Evolutionary conservation across 2,888 invertebrate species (phyloP).

Genomic region (Drosophila hamatofila): DNA sequence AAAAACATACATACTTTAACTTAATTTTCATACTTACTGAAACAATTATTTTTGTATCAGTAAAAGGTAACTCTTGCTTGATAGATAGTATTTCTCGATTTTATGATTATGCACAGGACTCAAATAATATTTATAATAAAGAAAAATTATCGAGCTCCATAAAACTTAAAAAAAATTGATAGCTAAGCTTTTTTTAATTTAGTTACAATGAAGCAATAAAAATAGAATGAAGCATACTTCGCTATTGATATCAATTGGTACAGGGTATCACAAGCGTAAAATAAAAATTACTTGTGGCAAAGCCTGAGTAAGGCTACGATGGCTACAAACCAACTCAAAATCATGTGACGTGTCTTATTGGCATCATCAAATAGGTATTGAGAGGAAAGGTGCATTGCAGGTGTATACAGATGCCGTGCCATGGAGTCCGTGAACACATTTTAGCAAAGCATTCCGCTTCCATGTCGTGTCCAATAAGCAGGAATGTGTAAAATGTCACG

Average conservation of each 20-base stretch:
- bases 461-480: slow-evolving; percentile 47
- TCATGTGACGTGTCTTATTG: slow-evolving; percentile 83
- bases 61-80: too few relatives aligned
- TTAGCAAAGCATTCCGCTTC: slow-evolving; percentile 8
- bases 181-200: not conserved
- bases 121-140: too few relatives aligned
- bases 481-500: slow-evolving; percentile 70
- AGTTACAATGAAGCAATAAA: not conserved
- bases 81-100: too few relatives aligned
- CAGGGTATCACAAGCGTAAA: slow-evolving; percentile 8
- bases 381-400: not conserved
- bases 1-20: too few relatives aligned
- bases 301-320: slow-evolving; percentile 13
- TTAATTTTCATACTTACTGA: too few relatives aligned
- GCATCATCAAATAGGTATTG: slow-evolving; percentile 69
- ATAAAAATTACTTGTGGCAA: slow-evolving; percentile 16
- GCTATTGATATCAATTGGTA: not conserved
- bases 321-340: slow-evolving; percentile 32
- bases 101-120: too few relatives aligned
- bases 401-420: slow-evolving; percentile 26
- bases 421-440: slow-evolving; percentile 21
- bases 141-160: too few relatives aligned
- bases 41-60: too few relatives aligned
- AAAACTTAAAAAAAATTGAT: not conserved
- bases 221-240: not conserved